Base-by-base conservation (phyloP, 2,113 vertebrate species). In the Xenopus tropicalis region DNA sequence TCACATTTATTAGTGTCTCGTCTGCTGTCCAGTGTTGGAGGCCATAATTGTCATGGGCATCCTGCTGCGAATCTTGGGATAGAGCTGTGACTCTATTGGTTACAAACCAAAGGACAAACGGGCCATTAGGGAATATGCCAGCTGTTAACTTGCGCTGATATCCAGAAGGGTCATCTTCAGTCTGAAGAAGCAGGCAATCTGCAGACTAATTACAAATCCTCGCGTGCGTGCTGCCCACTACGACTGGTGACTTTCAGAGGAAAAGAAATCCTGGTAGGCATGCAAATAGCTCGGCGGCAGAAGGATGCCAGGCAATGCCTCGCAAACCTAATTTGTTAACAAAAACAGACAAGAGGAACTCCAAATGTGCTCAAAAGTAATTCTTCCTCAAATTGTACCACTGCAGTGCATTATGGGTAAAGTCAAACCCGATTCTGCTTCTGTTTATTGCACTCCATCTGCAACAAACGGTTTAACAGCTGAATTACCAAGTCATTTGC, bases 61-160 rank as follows among this genome's bases (percentile, higher is more conserved):
- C 66, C 73, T 62, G 73, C 66, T 69, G 73, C 54, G 73, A 66
- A 76, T 76, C 73, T 76, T 76, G 73, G 73, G 73, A 69, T 69
- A 61, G 29, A 69, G 73, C 73, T 76, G 57, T 24, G 66, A 76
- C 73, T 74, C 72, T 69, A 66, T 43, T 76, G 73, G 73, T 76
- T 68, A 68, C 73, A 69, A 76, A 76, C 73, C 73, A 76, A 76
- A 76, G 73, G 73, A 76, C 73, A 76, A 76, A 76, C 66, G 58
- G 73, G 66, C 59, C 73, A 63, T 61, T 11, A 13, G 73, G 73
- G 73, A 63, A 63, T 69, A 63, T 19, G 59, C 66, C 73, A 76
- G 73, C 73, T 76, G 73, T 69, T 76, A 25, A 22, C 66, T 56
- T 63, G 46, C 21, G 23, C 73, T n/a, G 73, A n/a, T 51, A 76